phyloP scores from a whole-genome alignment of 2,797 vertebrate species.

The Lithobates sylvaticus region DNA sequence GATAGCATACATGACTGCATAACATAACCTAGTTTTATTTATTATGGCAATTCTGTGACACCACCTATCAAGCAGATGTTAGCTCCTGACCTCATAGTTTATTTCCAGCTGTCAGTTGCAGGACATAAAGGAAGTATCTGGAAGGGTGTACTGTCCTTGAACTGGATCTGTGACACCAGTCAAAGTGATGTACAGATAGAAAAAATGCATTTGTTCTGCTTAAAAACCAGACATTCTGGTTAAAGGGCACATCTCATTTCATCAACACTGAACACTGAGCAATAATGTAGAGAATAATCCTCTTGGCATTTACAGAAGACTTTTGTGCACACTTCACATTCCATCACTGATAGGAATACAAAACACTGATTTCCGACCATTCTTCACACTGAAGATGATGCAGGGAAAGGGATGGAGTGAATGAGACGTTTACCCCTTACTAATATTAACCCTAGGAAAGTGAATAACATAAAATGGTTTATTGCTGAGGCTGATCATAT shows the following conservation, averaged over 20 bases:
- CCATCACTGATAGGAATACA: no score
- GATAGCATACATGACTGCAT: neutral
- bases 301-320: neutral
- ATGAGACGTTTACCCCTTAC: no score
- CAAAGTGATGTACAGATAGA: slow-evolving; percentile 10
- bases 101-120: slow-evolving; percentile 36
- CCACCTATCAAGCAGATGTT: neutral
- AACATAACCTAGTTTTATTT: neutral
- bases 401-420: no score
- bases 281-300: neutral
- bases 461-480: no score
- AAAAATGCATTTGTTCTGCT: slow-evolving; percentile 19
- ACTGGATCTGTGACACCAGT: slow-evolving; percentile 38
- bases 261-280: neutral
- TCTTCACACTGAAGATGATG: no score
- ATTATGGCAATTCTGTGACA: no score
- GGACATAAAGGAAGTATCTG: slow-evolving; percentile 53
- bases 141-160: slow-evolving; percentile 41
- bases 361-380: no score
- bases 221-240: slow-evolving; percentile 11
- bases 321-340: no score
- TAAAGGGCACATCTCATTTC: slow-evolving; percentile 16
- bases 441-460: no score
- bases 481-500: no score
- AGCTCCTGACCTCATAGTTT: slow-evolving; percentile 5